A percentile compares a stretch with the other conserved stretches of the same genome.
phyloP scores from a whole-genome alignment of 2,888 invertebrate genomes.

The Plusia festucae region DNA sequence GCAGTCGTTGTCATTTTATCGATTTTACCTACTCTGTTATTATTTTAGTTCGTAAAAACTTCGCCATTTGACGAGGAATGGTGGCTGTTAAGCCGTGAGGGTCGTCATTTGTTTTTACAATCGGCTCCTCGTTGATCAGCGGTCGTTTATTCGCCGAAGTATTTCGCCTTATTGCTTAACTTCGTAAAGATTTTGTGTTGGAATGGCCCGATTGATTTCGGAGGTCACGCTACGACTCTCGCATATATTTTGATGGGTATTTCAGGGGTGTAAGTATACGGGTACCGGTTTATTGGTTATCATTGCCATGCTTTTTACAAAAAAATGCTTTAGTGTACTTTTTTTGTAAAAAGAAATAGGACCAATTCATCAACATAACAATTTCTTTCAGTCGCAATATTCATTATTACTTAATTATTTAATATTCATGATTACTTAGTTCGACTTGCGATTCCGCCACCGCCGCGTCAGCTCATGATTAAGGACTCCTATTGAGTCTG shows the following conservation, averaged over 20 bases:
- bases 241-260: not conserved
- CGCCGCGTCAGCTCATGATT: too few relatives aligned
- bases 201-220: slow-evolving; percentile 1
- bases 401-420: too few relatives aligned
- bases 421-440: too few relatives aligned
- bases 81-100: slow-evolving; percentile 7
- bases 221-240: slow-evolving; percentile 1
- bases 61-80: slow-evolving; percentile 23
- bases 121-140: not conserved
- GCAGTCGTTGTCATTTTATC: slow-evolving; percentile 53
- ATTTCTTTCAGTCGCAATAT: too few relatives aligned
- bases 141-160: not conserved
- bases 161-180: not conserved
- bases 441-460: too few relatives aligned
- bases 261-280: not conserved
- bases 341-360: too few relatives aligned
- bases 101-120: slow-evolving; percentile 26
- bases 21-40: slow-evolving; percentile 31
- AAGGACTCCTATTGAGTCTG: too few relatives aligned
- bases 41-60: slow-evolving; percentile 42
- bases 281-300: not conserved
- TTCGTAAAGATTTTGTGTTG: slow-evolving; percentile 1
- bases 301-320: too few relatives aligned
- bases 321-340: too few relatives aligned
- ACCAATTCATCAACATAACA: too few relatives aligned